Base-by-base conservation (phyloP, 2,888 invertebrate species). In the Cyclophora punctaria region DNA sequence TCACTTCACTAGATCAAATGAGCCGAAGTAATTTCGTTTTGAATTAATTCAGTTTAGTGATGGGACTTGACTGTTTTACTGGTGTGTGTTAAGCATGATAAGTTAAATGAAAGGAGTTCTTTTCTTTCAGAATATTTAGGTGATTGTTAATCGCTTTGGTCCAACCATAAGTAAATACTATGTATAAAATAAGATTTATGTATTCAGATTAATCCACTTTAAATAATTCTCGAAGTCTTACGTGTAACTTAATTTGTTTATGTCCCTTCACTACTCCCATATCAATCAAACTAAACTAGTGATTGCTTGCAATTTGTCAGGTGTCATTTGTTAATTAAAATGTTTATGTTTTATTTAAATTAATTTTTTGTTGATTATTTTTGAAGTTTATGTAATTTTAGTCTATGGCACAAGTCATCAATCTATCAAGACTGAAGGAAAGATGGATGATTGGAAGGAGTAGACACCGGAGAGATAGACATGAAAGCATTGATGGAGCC, bases 241-340 rank as follows among this genome's bases (percentile, higher is more conserved):
- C 20, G 3, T 7, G 1, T 7, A 42, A 4, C 42, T 3, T 7
- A 43, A 43, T 7, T 4, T 43, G 7, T 7, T 43, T 7, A 4
- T 35, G 35, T 45, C 34, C 5, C 53, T 46, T 50, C 53, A 34
- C 50, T 53, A 50, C 41, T n/a, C 44, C 20, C 41, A 45, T 20
- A 50, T 47, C 46, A 35, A 46, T 53, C 47, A 48, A 48, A 42
- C 46, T 44, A 34, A 46, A 35, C 37, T 41, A 45, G 48, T 47
- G 50, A 46, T 41, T 35, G n/a, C 42, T 7, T 5, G 50, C 41
- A 43, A 53, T 53, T 53, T 48, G 53, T 50, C 53, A 50, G 44
- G 42, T 50, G 53, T 53, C 50, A 50, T 7, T 7, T 33, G 5
- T 37, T n/a, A 48, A 47, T 48, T 50, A 20, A 20, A 20, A 20